phyloP scores from a whole-genome alignment of 2,797 vertebrate species.

The Xyrichtys novacula region DNA sequence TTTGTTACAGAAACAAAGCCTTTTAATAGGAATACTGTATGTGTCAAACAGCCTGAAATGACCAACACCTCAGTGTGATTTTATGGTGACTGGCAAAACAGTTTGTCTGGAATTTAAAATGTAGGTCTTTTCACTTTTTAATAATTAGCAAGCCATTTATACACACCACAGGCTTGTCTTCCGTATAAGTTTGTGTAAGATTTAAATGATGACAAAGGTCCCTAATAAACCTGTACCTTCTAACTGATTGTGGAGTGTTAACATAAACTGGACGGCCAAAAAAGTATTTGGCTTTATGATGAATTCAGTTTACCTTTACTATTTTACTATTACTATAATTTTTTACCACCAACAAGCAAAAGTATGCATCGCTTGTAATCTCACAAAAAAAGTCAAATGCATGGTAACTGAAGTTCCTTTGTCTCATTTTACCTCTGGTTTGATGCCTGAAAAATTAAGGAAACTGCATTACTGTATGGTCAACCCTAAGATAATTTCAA shows the following conservation, averaged over 20 bases:
- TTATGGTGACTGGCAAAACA: neutral
- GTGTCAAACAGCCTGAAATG: too few species aligned
- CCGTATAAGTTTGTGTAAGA: neutral
- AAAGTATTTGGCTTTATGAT: too few species aligned
- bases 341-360: too few species aligned
- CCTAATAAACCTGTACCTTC: too few species aligned
- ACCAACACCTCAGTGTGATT: neutral
- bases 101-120: neutral
- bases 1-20: neutral
- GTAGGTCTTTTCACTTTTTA: neutral
- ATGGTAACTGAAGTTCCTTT: slow-evolving; percentile 33
- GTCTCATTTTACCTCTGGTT: slow-evolving; percentile 73
- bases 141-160: neutral
- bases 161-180: neutral
- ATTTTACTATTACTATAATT: too few species aligned
- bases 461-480: slow-evolving; percentile 40
- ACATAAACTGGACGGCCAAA: too few species aligned
- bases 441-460: too few species aligned
- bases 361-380: slow-evolving; percentile 28
- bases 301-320: too few species aligned
- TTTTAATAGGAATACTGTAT: too few species aligned
- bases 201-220: neutral
- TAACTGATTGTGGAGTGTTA: too few species aligned
- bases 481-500: slow-evolving; percentile 44
- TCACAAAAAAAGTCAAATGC: slow-evolving; percentile 14